Conservation (phyloP, 2,113 vertebrate species). For the Zosterops borbonicus region DNA sequence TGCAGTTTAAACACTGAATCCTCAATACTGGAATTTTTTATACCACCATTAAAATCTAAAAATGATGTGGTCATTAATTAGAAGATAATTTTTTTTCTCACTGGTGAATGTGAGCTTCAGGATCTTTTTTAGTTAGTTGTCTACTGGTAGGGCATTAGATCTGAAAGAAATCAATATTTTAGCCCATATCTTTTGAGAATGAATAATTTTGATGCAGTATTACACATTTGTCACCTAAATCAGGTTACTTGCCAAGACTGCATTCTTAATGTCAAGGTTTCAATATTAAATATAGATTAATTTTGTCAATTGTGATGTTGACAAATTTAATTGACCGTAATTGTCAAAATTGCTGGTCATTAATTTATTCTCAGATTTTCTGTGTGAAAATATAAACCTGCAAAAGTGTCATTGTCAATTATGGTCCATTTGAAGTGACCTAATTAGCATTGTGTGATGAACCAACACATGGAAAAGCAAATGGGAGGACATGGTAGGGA, state of each 20-base stretch:
- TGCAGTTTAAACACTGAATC: not conserved
- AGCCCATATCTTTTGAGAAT: not conserved
- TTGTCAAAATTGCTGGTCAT: constrained; percentile 85
- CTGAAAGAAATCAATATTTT: not conserved
- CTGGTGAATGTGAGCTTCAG: not conserved
- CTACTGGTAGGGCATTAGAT: not conserved
- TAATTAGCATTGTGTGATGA: constrained; percentile 86
- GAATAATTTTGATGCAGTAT: not conserved
- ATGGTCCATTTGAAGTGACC: constrained; percentile 75
- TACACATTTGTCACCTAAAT: not conserved
- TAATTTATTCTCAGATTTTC: constrained; percentile 80
- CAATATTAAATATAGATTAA: constrained; percentile 62
- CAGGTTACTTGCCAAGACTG: not conserved
- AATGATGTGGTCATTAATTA: not conserved
- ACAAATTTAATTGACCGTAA: constrained; percentile 85
- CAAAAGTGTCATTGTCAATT: constrained; percentile 84
- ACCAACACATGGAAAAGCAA: constrained; percentile 76
- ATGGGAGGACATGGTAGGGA: constrained; percentile 72
- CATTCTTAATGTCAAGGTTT: constrained; percentile 47
- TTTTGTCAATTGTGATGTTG: constrained; percentile 68
- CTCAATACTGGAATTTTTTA: not conserved
- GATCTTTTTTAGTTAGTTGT: not conserved
- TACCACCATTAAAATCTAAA: not conserved
- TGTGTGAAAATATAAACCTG: constrained; percentile 77
- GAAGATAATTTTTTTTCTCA: not conserved